Evolutionary conservation across 2,797 vertebrate genomes (phyloP), one percentile per base, ranked within the genome.

Genomic region (Coregonus suidteri): DNA sequence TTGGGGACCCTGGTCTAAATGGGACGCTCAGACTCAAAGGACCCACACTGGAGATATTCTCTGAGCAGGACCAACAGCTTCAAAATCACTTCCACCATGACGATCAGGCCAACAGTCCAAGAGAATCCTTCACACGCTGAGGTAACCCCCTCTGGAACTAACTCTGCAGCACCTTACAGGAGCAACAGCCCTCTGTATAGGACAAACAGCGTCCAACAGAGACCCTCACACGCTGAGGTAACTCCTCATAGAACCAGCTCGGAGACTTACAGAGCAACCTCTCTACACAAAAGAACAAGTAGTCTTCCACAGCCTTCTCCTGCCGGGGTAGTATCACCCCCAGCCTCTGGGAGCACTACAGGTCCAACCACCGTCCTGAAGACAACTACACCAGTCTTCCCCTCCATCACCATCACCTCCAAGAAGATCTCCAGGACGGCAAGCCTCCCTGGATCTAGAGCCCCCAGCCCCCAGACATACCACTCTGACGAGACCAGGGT

Each of bases 381-480:
- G 1, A 86, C 77, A 59, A n/a, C 83, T 93, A 79, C 77, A 90
- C 89, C 0, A 93, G 96, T 4, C 56, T 96, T 98, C 85, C 92
- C 97, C 0, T 99, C 95, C 83, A 98, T 99, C 89, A 97, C 97
- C 70, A 90, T 99, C 79, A 96, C 96, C 0, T 95, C 97, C 75
- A 93, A 91, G 79, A 96, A 94, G 9, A 93, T 97, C 74, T 78
- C 54, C 81, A 87, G 65, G 81, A 90, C 90, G 0, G 31, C 20
- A 14, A 92, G 81, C 76, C 88, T 93, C 7, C 91, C 87, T 0
- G 65, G 1, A 30, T 75, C 84, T 83, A 0, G 35, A 67, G 6
- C 59, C 31, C 20, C 16, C 25, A 20, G 3, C 37, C 51, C 4
- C 4, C 75, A 71, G n/a, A 6, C 6, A 1, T 47, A 47, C 4